Evolutionary conservation across 2,888 invertebrate genomes (phyloP).

Genomic region (Agrochola lychnidis): DNA sequence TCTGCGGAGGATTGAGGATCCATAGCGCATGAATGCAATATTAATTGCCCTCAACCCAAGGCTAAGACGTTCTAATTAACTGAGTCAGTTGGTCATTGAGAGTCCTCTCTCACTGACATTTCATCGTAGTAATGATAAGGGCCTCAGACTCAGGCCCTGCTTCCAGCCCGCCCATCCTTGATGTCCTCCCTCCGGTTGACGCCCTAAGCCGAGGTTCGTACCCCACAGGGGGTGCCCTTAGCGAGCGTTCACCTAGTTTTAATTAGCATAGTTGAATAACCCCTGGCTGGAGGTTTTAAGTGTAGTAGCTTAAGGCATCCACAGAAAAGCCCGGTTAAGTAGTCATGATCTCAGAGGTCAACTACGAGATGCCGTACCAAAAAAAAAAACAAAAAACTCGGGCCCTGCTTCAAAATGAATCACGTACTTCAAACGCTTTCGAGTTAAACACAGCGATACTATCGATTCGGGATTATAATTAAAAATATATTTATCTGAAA

Average conservation of each 20-base stretch:
- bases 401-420: constrained; percentile 3
- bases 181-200: too few relatives aligned
- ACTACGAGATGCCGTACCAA: too few relatives aligned
- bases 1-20: constrained; percentile 8
- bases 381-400: too few relatives aligned
- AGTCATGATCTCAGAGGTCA: too few relatives aligned
- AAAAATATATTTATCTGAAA: neutral
- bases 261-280: too few relatives aligned
- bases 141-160: neutral
- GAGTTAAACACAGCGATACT: neutral
- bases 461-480: neutral
- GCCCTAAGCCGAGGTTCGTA: too few relatives aligned
- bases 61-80: constrained; percentile 35
- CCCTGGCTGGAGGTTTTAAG: too few relatives aligned
- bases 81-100: constrained; percentile 18
- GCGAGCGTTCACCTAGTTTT: too few relatives aligned
- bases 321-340: too few relatives aligned
- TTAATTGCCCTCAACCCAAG: constrained; percentile 21
- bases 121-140: neutral
- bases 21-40: constrained; percentile 27
- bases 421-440: neutral
- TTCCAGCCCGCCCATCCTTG: too few relatives aligned
- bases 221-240: too few relatives aligned
- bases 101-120: constrained; percentile 5
- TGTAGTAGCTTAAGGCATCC: too few relatives aligned